Percentiles rank a stretch among this genome's conserved stretches.
Conservation (phyloP, 2,113 vertebrate species). For the Egretta garzetta region DNA sequence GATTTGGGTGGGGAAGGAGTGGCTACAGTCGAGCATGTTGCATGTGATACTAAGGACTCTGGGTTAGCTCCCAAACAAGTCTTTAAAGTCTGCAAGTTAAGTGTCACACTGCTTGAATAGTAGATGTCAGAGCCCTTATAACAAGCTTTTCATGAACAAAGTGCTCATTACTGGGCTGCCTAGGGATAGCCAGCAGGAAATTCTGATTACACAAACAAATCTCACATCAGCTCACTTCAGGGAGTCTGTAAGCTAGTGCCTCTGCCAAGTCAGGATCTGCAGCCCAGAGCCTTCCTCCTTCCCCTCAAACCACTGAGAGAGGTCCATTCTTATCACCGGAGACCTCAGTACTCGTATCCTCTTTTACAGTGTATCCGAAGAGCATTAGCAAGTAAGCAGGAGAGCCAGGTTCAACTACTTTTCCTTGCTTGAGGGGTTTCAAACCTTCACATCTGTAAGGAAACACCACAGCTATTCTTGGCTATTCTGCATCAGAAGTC, state of each 20-base stretch:
- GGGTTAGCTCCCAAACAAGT: neutral
- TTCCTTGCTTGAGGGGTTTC: neutral
- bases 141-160: neutral
- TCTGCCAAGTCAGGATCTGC: neutral
- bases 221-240: neutral
- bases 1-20: rapidly evolving
- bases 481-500: neutral
- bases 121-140: neutral
- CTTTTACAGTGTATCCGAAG: neutral
- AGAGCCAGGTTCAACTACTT: neutral
- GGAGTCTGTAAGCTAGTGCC: neutral
- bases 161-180: neutral
- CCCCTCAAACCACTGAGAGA: rapidly evolving
- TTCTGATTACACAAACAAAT: neutral
- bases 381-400: neutral
- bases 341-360: neutral
- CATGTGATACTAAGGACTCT: neutral
- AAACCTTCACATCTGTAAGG: neutral
- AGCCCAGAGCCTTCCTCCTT: neutral
- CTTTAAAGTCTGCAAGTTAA: neutral
- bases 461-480: neutral
- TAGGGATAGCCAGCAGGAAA: neutral
- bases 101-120: neutral
- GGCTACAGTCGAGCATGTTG: neutral
- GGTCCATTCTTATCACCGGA: neutral